Conservation (phyloP, 2,113 vertebrate species). For the Propithecus coquereli region DNA sequence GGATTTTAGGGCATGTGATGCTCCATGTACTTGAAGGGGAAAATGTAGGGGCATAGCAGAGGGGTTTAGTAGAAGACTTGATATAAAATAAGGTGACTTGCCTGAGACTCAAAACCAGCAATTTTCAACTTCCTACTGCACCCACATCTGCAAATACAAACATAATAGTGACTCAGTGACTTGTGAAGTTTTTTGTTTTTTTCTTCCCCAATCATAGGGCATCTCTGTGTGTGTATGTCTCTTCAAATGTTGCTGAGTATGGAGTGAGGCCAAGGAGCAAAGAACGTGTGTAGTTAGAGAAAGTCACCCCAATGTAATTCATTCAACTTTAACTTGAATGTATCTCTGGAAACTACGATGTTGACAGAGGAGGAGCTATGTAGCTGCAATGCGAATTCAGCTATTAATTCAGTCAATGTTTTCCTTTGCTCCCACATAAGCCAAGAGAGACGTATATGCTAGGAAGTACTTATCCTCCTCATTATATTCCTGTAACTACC, state of each 20-base stretch:
- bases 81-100: neutral
- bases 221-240: rapidly evolving
- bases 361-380: neutral
- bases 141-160: neutral
- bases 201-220: neutral
- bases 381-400: neutral
- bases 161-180: neutral
- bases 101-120: neutral
- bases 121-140: neutral
- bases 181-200: neutral
- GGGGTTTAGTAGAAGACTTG: neutral
- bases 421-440: neutral
- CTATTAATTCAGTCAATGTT: neutral
- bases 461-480: neutral
- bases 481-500: neutral
- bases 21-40: neutral
- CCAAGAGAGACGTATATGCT: neutral
- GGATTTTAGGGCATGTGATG: neutral
- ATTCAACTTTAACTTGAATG: neutral
- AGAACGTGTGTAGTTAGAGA: neutral
- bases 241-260: neutral
- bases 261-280: neutral
- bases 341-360: neutral
- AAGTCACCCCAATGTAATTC: neutral
- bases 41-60: no score